A percentile compares a stretch with the other conserved stretches of the same genome.
phyloP scores from a whole-genome alignment of 2,888 invertebrate species.

The Lissocephala sabroskyi region DNA sequence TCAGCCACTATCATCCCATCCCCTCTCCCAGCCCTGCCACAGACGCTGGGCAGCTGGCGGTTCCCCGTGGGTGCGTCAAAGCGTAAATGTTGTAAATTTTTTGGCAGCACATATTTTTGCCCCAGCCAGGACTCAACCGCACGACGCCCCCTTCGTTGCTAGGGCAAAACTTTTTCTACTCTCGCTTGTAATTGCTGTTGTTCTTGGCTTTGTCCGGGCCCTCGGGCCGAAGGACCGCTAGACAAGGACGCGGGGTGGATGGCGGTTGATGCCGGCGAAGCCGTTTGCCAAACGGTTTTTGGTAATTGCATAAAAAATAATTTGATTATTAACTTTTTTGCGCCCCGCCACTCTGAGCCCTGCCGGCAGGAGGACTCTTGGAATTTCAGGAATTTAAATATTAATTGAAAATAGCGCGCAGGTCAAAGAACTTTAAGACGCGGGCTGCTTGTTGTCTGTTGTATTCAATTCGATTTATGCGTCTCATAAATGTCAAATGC shows the following conservation, averaged over 20 bases:
- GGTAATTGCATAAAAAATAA: slow-evolving; percentile 56
- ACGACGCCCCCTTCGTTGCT: not conserved
- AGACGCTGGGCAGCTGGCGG: slow-evolving; percentile 2
- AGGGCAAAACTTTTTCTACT: slow-evolving; percentile 22
- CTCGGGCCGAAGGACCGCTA: too few species aligned
- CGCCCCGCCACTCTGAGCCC: too few species aligned
- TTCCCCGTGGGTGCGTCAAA: slow-evolving; percentile 40
- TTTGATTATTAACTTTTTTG: slow-evolving; percentile 57
- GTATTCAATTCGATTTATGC: slow-evolving; percentile 41
- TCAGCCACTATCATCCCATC: too few species aligned
- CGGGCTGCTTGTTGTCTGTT: too few species aligned
- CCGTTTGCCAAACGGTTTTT: not conserved
- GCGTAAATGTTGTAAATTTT: slow-evolving; percentile 6
- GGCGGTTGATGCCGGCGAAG: too few species aligned
- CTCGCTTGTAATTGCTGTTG: slow-evolving; percentile 19
- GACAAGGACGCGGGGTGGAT: too few species aligned
- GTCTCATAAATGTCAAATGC: slow-evolving; percentile 57
- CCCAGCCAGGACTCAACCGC: not conserved
- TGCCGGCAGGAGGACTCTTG: not conserved
- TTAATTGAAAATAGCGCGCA: slow-evolving; percentile 47
- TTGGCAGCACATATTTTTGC: not conserved
- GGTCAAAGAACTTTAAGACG: not conserved
- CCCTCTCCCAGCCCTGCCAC: too few species aligned
- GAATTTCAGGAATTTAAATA: slow-evolving; percentile 48
- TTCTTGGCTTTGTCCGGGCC: too few species aligned